A percentile compares a stretch with the other conserved stretches of the same genome.
phyloP scores from a whole-genome alignment of 2,113 vertebrate species.

The Caranx ignobilis region DNA sequence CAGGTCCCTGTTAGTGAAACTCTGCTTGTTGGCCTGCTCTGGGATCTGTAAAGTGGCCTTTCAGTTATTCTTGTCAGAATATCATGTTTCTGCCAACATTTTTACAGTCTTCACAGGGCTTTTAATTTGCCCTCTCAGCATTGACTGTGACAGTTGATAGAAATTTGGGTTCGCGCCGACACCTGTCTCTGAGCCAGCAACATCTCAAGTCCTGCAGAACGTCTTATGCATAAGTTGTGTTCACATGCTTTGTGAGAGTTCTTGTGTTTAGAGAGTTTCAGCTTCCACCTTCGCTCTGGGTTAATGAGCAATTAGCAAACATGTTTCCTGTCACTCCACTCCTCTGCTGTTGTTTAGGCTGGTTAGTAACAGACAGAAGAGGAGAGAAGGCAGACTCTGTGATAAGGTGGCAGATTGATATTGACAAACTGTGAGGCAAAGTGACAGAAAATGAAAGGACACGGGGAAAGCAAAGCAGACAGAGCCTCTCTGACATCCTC shows the following conservation, averaged over 20 bases:
- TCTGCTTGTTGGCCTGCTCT: conserved; percentile 11
- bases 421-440: conserved; percentile 53
- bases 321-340: conserved; percentile 34
- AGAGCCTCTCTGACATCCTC: conserved; percentile 10
- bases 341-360: conserved; percentile 68
- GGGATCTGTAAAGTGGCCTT: conserved; percentile 28
- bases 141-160: conserved; percentile 26
- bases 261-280: conserved; percentile 20
- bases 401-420: conserved; percentile 25
- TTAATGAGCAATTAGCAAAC: conserved; percentile 56
- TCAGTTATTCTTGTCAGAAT: conserved; percentile 35
- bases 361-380: neutral
- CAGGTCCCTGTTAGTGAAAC: conserved; percentile 23
- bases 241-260: neutral
- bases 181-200: conserved; percentile 5
- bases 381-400: conserved; percentile 7
- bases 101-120: neutral
- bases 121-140: conserved; percentile 12
- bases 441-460: conserved; percentile 54
- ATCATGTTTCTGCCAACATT: conserved; percentile 34
- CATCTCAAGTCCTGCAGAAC: neutral
- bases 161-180: conserved; percentile 18
- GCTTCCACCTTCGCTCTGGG: conserved; percentile 8
- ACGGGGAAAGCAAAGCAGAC: conserved; percentile 23
- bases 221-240: neutral